phyloP scores from a whole-genome alignment of 2,888 invertebrate species.

The Trichogramma evanescens region DNA sequence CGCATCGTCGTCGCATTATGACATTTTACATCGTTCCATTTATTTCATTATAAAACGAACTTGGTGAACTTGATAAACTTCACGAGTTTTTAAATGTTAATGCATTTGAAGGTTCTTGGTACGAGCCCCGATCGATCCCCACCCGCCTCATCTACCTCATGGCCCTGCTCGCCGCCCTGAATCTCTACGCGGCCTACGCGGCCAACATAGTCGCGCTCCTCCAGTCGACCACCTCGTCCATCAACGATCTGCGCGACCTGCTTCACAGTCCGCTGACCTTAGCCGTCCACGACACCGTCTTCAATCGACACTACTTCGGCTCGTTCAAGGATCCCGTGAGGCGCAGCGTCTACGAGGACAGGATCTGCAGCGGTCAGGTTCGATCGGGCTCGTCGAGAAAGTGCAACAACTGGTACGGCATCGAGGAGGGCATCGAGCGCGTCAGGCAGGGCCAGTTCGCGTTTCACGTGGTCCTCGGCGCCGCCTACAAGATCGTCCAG shows the following conservation, averaged over 20 bases:
- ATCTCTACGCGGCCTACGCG: conserved; percentile 67
- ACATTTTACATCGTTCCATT: too few relatives aligned
- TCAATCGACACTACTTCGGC: conserved; percentile 59
- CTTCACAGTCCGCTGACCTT: conserved; percentile 60
- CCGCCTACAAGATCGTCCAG: conserved; percentile 61
- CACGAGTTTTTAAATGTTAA: not conserved
- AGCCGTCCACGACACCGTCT: conserved; percentile 64
- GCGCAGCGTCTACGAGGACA: conserved; percentile 57
- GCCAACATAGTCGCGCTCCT: conserved; percentile 70
- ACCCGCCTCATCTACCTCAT: conserved; percentile 60
- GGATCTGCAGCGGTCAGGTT: conserved; percentile 54
- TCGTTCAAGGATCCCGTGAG: conserved; percentile 54
- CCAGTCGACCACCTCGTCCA: conserved; percentile 65
- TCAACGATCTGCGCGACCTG: conserved; percentile 59
- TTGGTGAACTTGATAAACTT: too few relatives aligned
- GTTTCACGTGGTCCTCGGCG: conserved; percentile 61
- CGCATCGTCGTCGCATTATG: not conserved
- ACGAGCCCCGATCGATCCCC: conserved; percentile 41
- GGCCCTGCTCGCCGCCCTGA: conserved; percentile 59
- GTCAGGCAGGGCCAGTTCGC: conserved; percentile 59
- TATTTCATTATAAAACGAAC: not conserved
- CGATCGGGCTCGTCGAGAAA: conserved; percentile 35
- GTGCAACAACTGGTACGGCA: conserved; percentile 49
- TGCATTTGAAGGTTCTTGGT: conserved; percentile 37
- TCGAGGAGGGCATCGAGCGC: conserved; percentile 58